A percentile compares a stretch with the other conserved stretches of the same genome.
These are phyloP conservation scores for Drosophila kokeensis DNA, from an alignment of 2,888 invertebrate genomes.

Conservation along the genomic window DNA sequence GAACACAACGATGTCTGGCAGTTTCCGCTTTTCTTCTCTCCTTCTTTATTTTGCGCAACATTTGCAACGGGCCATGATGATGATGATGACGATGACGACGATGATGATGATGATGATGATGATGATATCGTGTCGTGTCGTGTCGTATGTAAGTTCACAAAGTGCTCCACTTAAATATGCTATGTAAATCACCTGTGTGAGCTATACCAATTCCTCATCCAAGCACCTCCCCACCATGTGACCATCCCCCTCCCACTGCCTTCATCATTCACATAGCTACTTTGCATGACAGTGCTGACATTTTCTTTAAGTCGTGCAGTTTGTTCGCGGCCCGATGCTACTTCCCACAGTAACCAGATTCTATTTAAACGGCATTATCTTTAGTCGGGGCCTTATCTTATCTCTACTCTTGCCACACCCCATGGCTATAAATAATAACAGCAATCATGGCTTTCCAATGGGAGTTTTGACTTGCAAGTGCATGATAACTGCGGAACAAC, in stretches of 20 bases:
- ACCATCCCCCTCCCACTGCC: background rate
- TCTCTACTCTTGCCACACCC: conserved; percentile 25
- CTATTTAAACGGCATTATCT: conserved; percentile 80
- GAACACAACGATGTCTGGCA: conserved; percentile 26
- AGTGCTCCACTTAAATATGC: conserved; percentile 81
- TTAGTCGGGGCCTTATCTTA: conserved; percentile 56
- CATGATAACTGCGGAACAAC: background rate
- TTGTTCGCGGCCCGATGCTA: conserved; percentile 54
- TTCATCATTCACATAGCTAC: conserved; percentile 20
- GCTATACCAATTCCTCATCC: conserved; percentile 58
- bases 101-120: conserved; percentile 50
- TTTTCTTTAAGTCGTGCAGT: conserved; percentile 73
- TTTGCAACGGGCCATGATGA: conserved; percentile 69
- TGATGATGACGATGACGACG: conserved; percentile 19
- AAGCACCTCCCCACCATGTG: background rate
- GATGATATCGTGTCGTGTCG: conserved; percentile 50
- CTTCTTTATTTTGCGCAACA: conserved; percentile 59
- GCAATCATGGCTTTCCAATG: background rate
- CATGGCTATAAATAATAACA: conserved; percentile 4
- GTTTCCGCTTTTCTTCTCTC: conserved; percentile 13
- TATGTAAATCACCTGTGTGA: conserved; percentile 80
- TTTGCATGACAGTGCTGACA: conserved; percentile 59
- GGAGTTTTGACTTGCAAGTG: conserved; percentile 13
- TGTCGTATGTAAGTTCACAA: conserved; percentile 64
- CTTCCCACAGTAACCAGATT: conserved; percentile 54